phyloP scores from a whole-genome alignment of 30 jellyfish, hydroid and myxozoan species.

The Catostylus mosaicus region DNA sequence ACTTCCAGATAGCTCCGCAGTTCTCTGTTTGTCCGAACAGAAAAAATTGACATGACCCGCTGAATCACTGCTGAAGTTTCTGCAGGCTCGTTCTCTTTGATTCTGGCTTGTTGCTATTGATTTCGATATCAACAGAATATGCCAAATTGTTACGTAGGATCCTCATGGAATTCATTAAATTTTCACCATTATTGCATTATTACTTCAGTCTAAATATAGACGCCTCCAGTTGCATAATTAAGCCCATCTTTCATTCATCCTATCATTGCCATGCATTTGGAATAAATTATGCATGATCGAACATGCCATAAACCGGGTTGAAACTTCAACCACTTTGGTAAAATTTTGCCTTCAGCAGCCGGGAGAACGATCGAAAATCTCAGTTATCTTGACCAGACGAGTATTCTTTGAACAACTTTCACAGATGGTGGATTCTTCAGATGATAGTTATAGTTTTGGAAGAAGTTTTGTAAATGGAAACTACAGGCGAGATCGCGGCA shows the following conservation, averaged over 20 bases:
- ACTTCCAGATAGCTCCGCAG: too few species aligned
- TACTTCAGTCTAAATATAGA: too few species aligned
- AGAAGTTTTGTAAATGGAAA: conserved; percentile 42
- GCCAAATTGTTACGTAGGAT: too few species aligned
- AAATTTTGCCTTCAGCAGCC: conserved; percentile 25
- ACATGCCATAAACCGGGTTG: conserved; percentile 28
- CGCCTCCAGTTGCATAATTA: conserved; percentile 5
- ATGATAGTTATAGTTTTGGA: conserved; percentile 61
- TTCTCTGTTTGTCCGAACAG: too few species aligned
- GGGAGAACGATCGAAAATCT: not conserved
- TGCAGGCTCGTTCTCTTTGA: too few species aligned
- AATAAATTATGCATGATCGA: conserved; percentile 22
- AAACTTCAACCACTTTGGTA: conserved; percentile 17
- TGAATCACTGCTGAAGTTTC: too few species aligned
- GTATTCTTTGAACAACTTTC: conserved; percentile 4
- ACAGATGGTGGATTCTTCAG: conserved; percentile 82
- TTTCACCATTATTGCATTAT: too few species aligned
- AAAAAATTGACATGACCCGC: too few species aligned
- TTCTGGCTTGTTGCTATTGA: too few species aligned
- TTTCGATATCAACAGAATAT: too few species aligned
- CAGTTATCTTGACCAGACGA: not conserved
- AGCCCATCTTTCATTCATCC: not conserved
- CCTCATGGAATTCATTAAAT: too few species aligned
- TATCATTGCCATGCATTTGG: conserved; percentile 11
- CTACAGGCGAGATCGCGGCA: conserved; percentile 68